Evolutionary conservation across 1,140 invertebrate genomes (phyloP), one percentile per base, ranked within the genome.

Genomic region (Listronotus bonariensis): DNA sequence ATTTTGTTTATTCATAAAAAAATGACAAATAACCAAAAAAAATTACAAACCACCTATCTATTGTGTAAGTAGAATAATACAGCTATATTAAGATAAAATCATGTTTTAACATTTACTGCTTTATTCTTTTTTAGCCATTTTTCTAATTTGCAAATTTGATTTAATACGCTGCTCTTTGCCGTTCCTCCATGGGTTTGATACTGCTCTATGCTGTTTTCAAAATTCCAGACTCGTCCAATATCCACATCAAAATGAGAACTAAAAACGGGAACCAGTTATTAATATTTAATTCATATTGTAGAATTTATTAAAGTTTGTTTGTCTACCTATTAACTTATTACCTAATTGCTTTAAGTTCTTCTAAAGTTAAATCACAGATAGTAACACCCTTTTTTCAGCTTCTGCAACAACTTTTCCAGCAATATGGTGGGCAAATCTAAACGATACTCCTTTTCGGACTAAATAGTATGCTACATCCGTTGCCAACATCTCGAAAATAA

Each of bases 401-500:
- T 81, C 74, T 0, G 81, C 81, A 0, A 94, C 86, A 6, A 86
- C 87, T 48, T 84, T 76, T 0, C 91, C 91, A 6, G 88, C 86
- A 11, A 87, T 73, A 66, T 87, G 83, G 77, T 94, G 92, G 0
- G 91, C 90, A 65, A 86, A 82, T 10, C 92, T 83, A 72, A 94
- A 94, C 1, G 92, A 85, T 38, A 93, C 85, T 11, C 88, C 90
- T 76, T 89, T 90, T 12, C 84, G 83, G 0, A 93, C 91, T 41
- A 95, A 79, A 79, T 89, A 90, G 77, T 93, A 91, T 0, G 91
- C 91, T 53, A 93, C 74, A 74, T 93, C 91, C 0, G 92, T 93
- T 9, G 91, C 89, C 55, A 93, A 78, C 90, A 93, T 92, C 65
- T 89, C 87, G 0, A 85, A 80, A 70, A 86, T 88, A 5, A 93